phyloP scores from a whole-genome alignment of 2,888 invertebrate genomes.

The Microplitis deprimator region DNA sequence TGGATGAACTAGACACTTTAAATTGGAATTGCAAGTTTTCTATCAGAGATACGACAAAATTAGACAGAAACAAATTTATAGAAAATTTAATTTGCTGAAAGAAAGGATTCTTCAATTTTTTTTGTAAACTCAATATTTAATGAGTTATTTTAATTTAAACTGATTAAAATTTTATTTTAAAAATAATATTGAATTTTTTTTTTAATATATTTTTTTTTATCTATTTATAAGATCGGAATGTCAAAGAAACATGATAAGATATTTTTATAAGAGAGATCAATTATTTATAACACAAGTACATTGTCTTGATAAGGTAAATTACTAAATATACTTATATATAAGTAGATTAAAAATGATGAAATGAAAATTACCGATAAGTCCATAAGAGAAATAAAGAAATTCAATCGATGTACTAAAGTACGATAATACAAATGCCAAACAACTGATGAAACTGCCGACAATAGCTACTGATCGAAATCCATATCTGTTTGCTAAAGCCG shows the following conservation, averaged over 20 bases:
- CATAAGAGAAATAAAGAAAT: conserved; percentile 86
- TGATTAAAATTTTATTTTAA: background rate
- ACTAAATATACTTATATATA: background rate
- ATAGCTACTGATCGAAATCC: conserved; percentile 93
- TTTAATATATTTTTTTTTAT: background rate
- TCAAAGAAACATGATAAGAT: background rate
- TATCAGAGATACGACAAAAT: too few species aligned
- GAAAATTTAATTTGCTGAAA: too few species aligned
- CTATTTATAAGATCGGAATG: background rate
- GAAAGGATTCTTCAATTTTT: too few species aligned
- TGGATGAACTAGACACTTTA: too few species aligned
- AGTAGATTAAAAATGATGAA: conserved; percentile 29
- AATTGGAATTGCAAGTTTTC: too few species aligned
- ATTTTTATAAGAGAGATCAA: background rate
- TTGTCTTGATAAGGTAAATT: background rate
- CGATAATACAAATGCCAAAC: conserved; percentile 80
- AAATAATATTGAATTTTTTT: background rate
- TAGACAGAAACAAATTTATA: too few species aligned
- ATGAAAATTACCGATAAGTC: conserved; percentile 77
- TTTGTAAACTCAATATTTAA: too few species aligned
- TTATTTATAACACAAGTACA: background rate
- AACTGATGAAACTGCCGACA: conserved; percentile 82
- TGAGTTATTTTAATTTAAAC: too few species aligned
- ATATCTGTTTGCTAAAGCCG: conserved; percentile 92
- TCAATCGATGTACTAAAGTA: conserved; percentile 82